Evolutionary conservation across 2,113 vertebrate genomes (phyloP).

Genomic region (Zootoca vivipara): DNA sequence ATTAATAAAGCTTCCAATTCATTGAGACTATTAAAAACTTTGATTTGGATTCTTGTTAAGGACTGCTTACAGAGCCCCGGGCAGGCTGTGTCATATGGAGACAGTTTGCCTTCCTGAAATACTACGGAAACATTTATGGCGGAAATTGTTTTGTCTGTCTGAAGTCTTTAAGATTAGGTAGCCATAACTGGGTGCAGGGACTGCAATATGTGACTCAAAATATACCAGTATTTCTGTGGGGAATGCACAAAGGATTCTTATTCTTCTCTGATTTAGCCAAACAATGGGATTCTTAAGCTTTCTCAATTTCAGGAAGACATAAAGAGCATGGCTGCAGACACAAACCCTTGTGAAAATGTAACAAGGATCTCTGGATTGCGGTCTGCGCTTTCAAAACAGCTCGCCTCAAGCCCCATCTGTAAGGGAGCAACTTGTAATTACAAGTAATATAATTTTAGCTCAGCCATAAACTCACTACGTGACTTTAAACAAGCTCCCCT

Average conservation of each 20-base stretch:
- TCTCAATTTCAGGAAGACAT: not conserved
- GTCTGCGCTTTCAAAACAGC: not conserved
- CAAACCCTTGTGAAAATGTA: not conserved
- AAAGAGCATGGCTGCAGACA: fast-evolving
- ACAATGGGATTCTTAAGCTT: not conserved
- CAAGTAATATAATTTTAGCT: not conserved
- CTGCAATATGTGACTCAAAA: not conserved
- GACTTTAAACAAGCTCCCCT: not conserved
- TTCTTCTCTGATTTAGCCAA: not conserved
- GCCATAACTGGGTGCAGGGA: not conserved
- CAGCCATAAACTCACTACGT: not conserved
- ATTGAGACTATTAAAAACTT: not conserved
- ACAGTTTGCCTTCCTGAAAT: not conserved
- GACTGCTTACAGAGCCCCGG: not conserved
- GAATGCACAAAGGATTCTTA: not conserved
- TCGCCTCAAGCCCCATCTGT: not conserved
- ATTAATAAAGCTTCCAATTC: not conserved
- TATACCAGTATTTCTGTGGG: not conserved
- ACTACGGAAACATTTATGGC: not conserved
- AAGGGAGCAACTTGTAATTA: not conserved
- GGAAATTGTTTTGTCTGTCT: not conserved
- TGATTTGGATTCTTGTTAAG: not conserved
- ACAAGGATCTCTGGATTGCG: not conserved
- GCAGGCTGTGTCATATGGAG: too few relatives aligned
- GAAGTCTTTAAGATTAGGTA: not conserved